A percentile compares a stretch with the other conserved stretches of the same genome.
Conservation (phyloP, 2,797 vertebrate genomes). For the Enteromius viviparus region DNA sequence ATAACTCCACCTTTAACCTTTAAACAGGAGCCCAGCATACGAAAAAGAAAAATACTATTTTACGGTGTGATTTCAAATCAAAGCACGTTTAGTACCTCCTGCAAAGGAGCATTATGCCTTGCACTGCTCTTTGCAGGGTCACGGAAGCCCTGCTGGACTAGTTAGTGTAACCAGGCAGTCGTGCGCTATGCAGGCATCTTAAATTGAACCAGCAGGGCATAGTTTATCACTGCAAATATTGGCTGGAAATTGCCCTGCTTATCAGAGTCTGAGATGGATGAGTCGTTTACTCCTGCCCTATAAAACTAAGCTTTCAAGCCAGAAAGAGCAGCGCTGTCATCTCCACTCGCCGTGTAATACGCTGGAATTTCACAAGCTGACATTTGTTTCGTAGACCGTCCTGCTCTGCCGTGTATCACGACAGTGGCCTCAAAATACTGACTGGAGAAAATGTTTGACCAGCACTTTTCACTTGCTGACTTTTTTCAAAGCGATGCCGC, state of each 20-base stretch:
- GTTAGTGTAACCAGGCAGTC: conserved; percentile 68
- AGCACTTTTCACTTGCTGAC: conserved; percentile 56
- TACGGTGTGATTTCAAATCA: background rate
- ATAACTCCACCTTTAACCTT: background rate
- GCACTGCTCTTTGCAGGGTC: background rate
- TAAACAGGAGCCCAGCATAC: background rate
- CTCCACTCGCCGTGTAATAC: conserved; percentile 57
- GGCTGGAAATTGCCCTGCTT: conserved; percentile 63
- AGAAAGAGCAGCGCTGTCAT: conserved; percentile 56
- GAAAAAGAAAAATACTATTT: background rate
- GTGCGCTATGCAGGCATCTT: conserved; percentile 43
- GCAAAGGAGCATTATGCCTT: background rate
- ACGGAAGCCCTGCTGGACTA: background rate
- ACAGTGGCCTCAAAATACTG: conserved; percentile 39
- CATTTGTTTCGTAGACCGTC: conserved; percentile 51
- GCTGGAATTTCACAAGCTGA: conserved; percentile 59
- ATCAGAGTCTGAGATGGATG: conserved; percentile 65
- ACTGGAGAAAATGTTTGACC: conserved; percentile 61
- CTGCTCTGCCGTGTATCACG: conserved; percentile 52
- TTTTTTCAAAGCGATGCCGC: background rate
- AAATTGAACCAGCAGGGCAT: conserved; percentile 61
- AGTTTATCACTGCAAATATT: conserved; percentile 69
- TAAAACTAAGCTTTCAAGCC: conserved; percentile 52
- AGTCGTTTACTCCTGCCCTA: conserved; percentile 65
- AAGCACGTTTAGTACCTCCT: background rate